Evolutionary conservation across 2,113 vertebrate genomes (phyloP).

Genomic region (Cephalopterus ornatus): DNA sequence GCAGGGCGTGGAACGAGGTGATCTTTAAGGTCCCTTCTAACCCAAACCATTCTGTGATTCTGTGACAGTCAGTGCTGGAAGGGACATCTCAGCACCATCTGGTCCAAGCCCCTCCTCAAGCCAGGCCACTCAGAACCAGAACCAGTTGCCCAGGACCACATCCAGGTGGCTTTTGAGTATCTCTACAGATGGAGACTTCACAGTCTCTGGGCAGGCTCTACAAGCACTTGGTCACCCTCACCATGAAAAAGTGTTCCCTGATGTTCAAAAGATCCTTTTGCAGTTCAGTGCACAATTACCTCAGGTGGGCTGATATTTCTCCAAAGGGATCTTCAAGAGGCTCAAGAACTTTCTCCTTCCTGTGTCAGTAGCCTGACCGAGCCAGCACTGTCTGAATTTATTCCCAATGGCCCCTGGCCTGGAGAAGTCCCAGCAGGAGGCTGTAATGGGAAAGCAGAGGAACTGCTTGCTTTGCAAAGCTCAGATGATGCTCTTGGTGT

Average conservation of each 20-base stretch:
- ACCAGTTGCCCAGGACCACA: accelerated
- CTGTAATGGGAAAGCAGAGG: no score
- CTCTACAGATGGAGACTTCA: neutral
- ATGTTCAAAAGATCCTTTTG: neutral
- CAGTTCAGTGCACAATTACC: accelerated
- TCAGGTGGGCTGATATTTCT: neutral
- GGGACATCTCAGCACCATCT: accelerated
- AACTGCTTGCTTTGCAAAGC: neutral
- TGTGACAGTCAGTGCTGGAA: neutral
- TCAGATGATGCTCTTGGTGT: neutral
- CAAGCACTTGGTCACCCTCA: accelerated
- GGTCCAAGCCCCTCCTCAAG: no score
- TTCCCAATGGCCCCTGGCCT: neutral
- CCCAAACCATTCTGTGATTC: neutral
- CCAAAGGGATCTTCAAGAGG: neutral
- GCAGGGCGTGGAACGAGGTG: neutral
- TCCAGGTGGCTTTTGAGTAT: neutral
- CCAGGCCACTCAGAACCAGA: neutral
- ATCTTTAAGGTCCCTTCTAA: neutral
- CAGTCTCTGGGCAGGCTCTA: neutral
- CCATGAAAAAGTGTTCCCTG: no score
- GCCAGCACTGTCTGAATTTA: accelerated
- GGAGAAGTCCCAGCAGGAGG: neutral
- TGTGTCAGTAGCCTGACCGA: neutral
- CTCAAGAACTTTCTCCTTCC: no score